phyloP scores from a whole-genome alignment of 2,113 vertebrate genomes.

The Callocephalon fimbriatum region DNA sequence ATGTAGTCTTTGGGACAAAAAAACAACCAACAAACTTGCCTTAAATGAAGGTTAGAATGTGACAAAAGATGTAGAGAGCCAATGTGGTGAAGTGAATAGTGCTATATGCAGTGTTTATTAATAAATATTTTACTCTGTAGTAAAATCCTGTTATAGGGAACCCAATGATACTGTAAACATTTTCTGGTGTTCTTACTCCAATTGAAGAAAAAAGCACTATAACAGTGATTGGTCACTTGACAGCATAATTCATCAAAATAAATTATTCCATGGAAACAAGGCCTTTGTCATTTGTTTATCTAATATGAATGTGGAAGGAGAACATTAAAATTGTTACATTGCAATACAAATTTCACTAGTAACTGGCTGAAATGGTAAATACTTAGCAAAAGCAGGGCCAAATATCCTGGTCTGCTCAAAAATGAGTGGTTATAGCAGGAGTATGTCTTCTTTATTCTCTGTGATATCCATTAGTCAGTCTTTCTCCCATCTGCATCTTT shows the following conservation, averaged over 20 bases:
- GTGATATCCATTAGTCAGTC: background rate
- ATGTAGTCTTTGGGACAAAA: conserved; percentile 29
- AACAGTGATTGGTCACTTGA: background rate
- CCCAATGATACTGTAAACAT: background rate
- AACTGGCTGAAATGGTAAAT: background rate
- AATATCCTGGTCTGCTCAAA: background rate
- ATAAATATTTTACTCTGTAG: conserved; percentile 58
- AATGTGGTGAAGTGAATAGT: conserved; percentile 20
- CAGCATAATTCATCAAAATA: conserved; percentile 17
- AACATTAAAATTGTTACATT: background rate
- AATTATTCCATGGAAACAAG: conserved; percentile 38
- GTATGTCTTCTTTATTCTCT: background rate
- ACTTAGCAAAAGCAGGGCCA: background rate
- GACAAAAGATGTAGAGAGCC: background rate
- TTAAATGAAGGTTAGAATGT: conserved; percentile 74
- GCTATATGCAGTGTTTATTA: conserved; percentile 45
- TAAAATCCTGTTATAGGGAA: conserved; percentile 63
- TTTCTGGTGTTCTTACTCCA: conserved; percentile 26
- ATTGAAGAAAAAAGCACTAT: conserved; percentile 23
- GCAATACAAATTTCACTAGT: background rate
- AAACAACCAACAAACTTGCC: conserved; percentile 61
- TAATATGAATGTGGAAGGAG: background rate
- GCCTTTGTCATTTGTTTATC: conserved; percentile 50
- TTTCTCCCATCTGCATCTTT: background rate
- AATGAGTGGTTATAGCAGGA: background rate